Conservation (phyloP, 1,140 invertebrate species). For the Formica exsecta region DNA sequence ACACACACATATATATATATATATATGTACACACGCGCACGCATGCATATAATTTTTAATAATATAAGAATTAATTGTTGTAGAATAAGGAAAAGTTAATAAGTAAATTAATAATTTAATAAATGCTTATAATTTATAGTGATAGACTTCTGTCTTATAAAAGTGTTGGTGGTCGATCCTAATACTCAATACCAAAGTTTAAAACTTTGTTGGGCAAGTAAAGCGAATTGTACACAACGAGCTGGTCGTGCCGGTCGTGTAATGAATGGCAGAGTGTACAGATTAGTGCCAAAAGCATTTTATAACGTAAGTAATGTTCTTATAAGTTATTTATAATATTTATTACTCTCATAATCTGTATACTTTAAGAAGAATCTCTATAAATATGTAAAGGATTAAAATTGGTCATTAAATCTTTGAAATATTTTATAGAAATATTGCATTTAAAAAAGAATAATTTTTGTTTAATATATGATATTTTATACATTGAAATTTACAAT, state of each 20-base stretch:
- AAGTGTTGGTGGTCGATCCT: slow-evolving; percentile 91
- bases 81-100: background rate
- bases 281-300: slow-evolving; percentile 92
- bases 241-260: slow-evolving; percentile 96
- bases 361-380: background rate
- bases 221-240: slow-evolving; percentile 95
- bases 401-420: background rate
- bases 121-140: slow-evolving; percentile 88
- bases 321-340: slow-evolving; percentile 7
- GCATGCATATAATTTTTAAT: background rate
- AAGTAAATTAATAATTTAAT: slow-evolving; percentile 41
- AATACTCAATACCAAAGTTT: slow-evolving; percentile 93
- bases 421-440: too few relatives aligned
- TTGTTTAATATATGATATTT: too few relatives aligned
- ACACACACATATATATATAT: too few relatives aligned
- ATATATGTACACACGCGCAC: too few relatives aligned
- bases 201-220: slow-evolving; percentile 94
- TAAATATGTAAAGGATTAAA: background rate
- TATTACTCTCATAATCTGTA: background rate
- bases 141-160: slow-evolving; percentile 98
- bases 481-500: too few relatives aligned
- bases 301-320: slow-evolving; percentile 88
- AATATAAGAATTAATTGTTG: background rate
- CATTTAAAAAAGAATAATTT: too few relatives aligned
- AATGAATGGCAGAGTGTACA: slow-evolving; percentile 94